These are phyloP conservation scores for Hylaea fasciaria DNA, from an alignment of 2,888 invertebrate genomes.

Conservation along the genomic window DNA sequence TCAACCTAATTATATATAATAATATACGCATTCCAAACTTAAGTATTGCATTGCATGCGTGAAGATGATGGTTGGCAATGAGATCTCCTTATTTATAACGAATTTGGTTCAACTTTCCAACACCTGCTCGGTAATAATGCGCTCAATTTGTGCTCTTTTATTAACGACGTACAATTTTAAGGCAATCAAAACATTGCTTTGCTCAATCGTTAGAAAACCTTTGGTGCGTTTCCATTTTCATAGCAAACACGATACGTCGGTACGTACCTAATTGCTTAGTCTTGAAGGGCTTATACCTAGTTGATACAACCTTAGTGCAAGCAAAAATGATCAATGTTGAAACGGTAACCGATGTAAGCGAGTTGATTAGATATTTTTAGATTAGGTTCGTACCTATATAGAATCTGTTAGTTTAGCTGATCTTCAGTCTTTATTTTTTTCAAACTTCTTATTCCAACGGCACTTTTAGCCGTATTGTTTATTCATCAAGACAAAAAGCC, in stretches of 20 bases:
- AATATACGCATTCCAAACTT: too few species aligned
- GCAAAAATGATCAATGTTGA: too few species aligned
- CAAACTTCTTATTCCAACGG: too few species aligned
- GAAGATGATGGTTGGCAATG: conserved; percentile 18
- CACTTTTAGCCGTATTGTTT: not conserved
- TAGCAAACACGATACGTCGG: too few species aligned
- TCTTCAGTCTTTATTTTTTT: too few species aligned
- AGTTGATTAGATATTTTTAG: too few species aligned
- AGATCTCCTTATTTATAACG: conserved; percentile 19
- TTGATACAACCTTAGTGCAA: too few species aligned
- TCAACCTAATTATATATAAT: too few species aligned
- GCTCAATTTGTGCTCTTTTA: conserved; percentile 16
- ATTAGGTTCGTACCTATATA: too few species aligned
- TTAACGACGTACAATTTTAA: conserved; percentile 48
- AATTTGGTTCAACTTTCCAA: conserved; percentile 39
- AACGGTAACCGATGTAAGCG: too few species aligned
- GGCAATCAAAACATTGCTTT: conserved; percentile 52
- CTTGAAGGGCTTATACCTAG: not conserved
- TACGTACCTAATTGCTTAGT: not conserved
- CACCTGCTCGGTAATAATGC: conserved; percentile 36
- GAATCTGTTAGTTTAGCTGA: too few species aligned
- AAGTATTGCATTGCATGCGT: conserved; percentile 11
- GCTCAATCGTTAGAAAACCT: conserved; percentile 49
- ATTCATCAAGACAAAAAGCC: conserved; percentile 13
- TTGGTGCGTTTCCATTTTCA: conserved; percentile 44